Base-by-base conservation (phyloP, 2,888 invertebrate genomes). In the Chromoteleia sp. region DNA sequence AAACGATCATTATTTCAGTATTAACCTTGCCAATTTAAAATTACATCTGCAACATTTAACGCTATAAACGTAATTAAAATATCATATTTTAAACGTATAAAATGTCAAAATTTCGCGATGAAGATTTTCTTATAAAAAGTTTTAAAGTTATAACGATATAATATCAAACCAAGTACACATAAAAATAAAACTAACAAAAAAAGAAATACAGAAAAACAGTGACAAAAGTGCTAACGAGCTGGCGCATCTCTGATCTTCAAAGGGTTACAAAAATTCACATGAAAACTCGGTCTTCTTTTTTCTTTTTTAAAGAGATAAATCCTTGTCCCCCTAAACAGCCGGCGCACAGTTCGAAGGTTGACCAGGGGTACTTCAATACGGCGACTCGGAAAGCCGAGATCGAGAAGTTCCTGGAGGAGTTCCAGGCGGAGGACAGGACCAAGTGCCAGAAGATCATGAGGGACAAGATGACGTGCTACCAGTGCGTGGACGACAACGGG, bases 401-500 rank as follows among this genome's bases (percentile, higher is more conserved):
- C 12, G 95, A 95, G 86, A 93, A 94, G 87, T 94, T 95, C 58
- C 92, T 96, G 83, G 95, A 95, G n/a, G 95, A 95, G 85, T 96
- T 96, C 86, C 94, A 94, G 79, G 94, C 94, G 86, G 95, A 95
- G 89, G 96, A 96, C 86, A 93, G 95, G 84, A 94, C 95, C 21
- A 92, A 94, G 6, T 96, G 96, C 89, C 95, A 95, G 87, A 95
- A 95, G 89, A 93, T 95, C 0, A 93, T 94, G 81, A 95, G 95
- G 86, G 95, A 95, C 84, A 95, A 95, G 41, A 95, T 96, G 95
- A 96, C 95, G 0, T 96, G 96, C 88, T 96, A 94, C 89, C 93
- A 95, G 84, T 96, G 96, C 88, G 92, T 94, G 2, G 95, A 96
- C 86, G 93, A 94, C 84, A 93, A 94, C 58, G 96, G 96, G 0